phyloP scores from a whole-genome alignment of 1,140 invertebrate genomes.

The Harpegnathos saltator region DNA sequence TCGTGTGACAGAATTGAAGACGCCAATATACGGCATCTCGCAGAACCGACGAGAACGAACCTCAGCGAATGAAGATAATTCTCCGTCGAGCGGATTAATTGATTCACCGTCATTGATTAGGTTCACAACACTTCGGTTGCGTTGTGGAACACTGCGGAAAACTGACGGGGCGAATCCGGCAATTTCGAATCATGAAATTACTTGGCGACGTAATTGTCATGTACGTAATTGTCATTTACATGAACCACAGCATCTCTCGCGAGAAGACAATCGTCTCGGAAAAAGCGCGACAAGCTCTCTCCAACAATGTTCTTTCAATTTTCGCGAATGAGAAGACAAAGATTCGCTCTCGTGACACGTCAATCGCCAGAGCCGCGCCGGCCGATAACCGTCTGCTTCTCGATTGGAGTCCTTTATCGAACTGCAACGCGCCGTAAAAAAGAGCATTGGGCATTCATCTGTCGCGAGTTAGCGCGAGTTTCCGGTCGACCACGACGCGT shows the following conservation, averaged over 20 bases:
- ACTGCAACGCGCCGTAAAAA: no score
- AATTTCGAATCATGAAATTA: neutral
- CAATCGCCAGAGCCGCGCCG: neutral
- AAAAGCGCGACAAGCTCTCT: neutral
- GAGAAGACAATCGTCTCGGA: no score
- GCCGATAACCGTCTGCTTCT: no score
- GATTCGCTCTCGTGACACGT: neutral
- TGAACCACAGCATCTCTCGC: no score
- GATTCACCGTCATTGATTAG: neutral
- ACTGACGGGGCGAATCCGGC: neutral
- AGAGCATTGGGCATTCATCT: neutral
- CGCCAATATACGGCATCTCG: neutral
- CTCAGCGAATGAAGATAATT: no score
- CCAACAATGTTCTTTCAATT: neutral
- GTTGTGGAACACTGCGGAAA: neutral
- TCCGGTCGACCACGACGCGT: conserved; percentile 35
- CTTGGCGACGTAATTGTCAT: neutral
- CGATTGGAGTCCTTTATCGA: no score
- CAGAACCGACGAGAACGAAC: neutral
- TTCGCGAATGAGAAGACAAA: neutral
- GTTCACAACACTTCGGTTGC: neutral
- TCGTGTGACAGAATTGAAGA: neutral
- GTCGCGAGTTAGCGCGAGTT: conserved; percentile 22
- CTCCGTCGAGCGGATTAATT: neutral
- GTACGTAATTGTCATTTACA: no score